These are phyloP conservation scores for Leucophenga maculata DNA, from an alignment of 2,888 invertebrate species.

Conservation along the genomic window DNA sequence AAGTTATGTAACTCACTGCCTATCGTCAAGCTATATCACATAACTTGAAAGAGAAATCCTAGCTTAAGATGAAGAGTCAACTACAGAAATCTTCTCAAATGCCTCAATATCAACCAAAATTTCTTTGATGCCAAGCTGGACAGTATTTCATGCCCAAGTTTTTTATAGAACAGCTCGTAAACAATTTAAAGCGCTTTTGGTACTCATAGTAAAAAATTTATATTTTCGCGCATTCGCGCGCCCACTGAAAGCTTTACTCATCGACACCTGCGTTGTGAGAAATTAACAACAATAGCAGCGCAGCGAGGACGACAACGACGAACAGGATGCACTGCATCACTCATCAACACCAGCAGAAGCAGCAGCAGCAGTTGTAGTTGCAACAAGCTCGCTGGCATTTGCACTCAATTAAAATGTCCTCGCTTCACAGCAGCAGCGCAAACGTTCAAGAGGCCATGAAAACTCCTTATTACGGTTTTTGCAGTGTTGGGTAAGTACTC, in stretches of 20 bases:
- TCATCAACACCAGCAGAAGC: conserved; percentile 37
- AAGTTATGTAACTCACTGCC: no score
- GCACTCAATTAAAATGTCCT: conserved; percentile 66
- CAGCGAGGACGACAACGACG: conserved; percentile 45
- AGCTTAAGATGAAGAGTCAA: no score
- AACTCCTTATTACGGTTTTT: conserved; percentile 62
- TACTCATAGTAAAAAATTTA: neutral
- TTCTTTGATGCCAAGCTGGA: neutral
- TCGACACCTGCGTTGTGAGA: conserved; percentile 59
- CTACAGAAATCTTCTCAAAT: no score
- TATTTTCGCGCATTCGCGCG: neutral
- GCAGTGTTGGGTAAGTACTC: conserved; percentile 40
- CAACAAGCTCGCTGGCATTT: conserved; percentile 56
- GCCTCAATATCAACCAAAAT: neutral
- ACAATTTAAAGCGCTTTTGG: neutral
- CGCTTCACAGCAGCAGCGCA: conserved; percentile 65
- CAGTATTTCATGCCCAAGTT: neutral
- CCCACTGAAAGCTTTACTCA: conserved; percentile 48
- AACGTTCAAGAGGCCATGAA: conserved; percentile 65
- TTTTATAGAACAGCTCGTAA: neutral
- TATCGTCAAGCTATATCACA: no score
- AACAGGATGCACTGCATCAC: conserved; percentile 49
- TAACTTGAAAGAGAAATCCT: no score
- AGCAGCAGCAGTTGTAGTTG: conserved; percentile 45
- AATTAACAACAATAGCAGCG: conserved; percentile 45